Base-by-base conservation (phyloP, 2,888 invertebrate species). In the Lutraria lutraria region DNA sequence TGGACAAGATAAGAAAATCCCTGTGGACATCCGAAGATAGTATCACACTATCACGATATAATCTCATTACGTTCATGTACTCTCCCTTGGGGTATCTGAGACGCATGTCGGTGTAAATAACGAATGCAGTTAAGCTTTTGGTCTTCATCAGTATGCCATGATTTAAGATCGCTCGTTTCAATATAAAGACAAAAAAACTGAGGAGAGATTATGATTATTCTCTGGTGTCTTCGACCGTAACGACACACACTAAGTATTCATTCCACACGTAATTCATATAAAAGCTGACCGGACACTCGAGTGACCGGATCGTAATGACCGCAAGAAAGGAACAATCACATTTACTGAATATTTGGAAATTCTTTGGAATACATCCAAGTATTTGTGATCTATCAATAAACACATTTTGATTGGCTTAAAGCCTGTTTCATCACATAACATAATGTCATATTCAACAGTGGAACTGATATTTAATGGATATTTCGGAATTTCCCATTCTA, bases 1-100 rank as follows among this genome's bases (percentile, higher is more conserved):
- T 19, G 34, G 76, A 15, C 19, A 12, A 31, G 34, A 31, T 76
- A 34, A 76, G 19, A 34, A 34, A n/a, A 34, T 76, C 76, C 34
- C 34, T 19, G 21, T 31, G 34, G 76, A 76, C 31, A 76, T 16
- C 25, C 6, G 15, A 76, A 76, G 76, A 76, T 76, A 34, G 76
- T 19, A 34, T 76, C 76, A 34, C 13, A 31, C 16, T 6, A 19
- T 76, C 76, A 76, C 31, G 76, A 34, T 34, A 76, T 4, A 31
- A 76, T 76, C 76, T 76, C 76, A 76, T 76, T 76, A 76, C 31
- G 29, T 31, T 31, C 76, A 16, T 76, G 76, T 12, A 76, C 12
- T 16, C 76, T 76, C 76, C 76, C 76, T 34, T 6, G 76, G 31
- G 76, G 19, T 34, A 34, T 34, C 76, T 31, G 25, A 31, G 29